These are phyloP conservation scores for Cylloceria caligata DNA, from an alignment of 2,888 invertebrate species.

Conservation along the genomic window DNA sequence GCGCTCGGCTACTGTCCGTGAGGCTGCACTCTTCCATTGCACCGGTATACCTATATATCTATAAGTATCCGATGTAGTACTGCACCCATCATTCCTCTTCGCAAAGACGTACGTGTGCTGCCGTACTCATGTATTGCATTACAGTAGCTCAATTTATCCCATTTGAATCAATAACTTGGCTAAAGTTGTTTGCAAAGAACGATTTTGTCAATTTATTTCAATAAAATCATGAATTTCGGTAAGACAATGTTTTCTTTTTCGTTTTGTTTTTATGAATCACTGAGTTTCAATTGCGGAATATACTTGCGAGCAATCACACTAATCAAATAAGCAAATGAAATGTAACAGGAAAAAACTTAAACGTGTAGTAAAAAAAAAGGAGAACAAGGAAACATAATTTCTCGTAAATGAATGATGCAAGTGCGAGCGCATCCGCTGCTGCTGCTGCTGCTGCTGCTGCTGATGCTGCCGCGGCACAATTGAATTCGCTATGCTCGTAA, in stretches of 20 bases:
- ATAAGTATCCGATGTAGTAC: slow-evolving; percentile 13
- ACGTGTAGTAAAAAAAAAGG: neutral
- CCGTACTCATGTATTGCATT: neutral
- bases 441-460: too few species aligned
- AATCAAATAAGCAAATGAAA: slow-evolving; percentile 32
- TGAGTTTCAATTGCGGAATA: neutral
- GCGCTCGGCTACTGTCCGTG: slow-evolving; percentile 73
- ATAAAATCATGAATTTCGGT: neutral
- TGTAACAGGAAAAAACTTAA: slow-evolving; percentile 3
- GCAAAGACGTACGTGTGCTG: slow-evolving; percentile 38
- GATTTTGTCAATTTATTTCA: neutral
- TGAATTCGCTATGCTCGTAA: slow-evolving; percentile 64
- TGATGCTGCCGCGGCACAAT: slow-evolving; percentile 36
- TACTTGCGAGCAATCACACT: neutral
- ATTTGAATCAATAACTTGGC: neutral
- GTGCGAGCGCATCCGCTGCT: slow-evolving; percentile 31
- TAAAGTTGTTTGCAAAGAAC: neutral
- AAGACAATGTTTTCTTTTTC: neutral
- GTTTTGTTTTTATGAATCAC: neutral
- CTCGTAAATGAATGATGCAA: slow-evolving; percentile 63
- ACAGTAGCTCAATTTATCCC: slow-evolving; percentile 5
- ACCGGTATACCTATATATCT: slow-evolving; percentile 12
- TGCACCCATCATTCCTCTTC: slow-evolving; percentile 27
- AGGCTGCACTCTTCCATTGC: slow-evolving; percentile 39
- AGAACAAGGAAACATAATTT: slow-evolving; percentile 48